Evolutionary conservation across 2,888 invertebrate species (phyloP).

Genomic region (Spodoptera exigua): DNA sequence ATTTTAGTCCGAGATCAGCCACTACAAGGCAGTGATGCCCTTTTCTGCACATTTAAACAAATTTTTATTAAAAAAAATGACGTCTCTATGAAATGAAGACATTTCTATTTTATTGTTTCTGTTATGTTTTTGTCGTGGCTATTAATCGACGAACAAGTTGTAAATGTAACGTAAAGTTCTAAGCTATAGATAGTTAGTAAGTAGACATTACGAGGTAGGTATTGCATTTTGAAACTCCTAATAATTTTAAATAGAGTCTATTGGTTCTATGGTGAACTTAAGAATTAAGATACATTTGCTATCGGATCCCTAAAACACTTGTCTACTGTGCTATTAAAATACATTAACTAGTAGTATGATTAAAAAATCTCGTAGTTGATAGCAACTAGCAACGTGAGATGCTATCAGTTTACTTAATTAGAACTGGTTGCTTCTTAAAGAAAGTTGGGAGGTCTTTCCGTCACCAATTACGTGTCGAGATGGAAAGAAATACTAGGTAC

Average conservation of each 20-base stretch:
- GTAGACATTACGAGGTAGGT: too few relatives aligned
- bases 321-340: neutral
- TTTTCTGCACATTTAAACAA: neutral
- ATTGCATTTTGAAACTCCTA: too few relatives aligned
- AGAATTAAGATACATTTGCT: too few relatives aligned
- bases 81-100: slow-evolving; percentile 13
- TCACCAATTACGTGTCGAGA: slow-evolving; percentile 2
- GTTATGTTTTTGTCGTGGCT: slow-evolving; percentile 17
- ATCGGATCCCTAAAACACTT: too few relatives aligned
- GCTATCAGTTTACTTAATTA: slow-evolving; percentile 43
- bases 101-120: slow-evolving; percentile 6
- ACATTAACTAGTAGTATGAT: slow-evolving; percentile 15
- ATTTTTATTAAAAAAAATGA: slow-evolving; percentile 17
- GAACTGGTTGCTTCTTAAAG: slow-evolving; percentile 38
- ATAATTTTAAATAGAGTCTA: too few relatives aligned
- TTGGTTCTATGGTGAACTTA: too few relatives aligned
- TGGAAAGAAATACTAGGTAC: slow-evolving; percentile 4
- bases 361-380: slow-evolving; percentile 20
- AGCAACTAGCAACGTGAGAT: slow-evolving; percentile 23
- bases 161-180: neutral
- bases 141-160: slow-evolving; percentile 2
- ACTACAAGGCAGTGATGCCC: too few relatives aligned
- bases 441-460: slow-evolving; percentile 41
- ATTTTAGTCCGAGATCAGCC: too few relatives aligned
- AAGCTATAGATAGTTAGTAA: too few relatives aligned